Evolutionary conservation across 2,113 vertebrate species (phyloP).

Genomic region (Lanius collurio): DNA sequence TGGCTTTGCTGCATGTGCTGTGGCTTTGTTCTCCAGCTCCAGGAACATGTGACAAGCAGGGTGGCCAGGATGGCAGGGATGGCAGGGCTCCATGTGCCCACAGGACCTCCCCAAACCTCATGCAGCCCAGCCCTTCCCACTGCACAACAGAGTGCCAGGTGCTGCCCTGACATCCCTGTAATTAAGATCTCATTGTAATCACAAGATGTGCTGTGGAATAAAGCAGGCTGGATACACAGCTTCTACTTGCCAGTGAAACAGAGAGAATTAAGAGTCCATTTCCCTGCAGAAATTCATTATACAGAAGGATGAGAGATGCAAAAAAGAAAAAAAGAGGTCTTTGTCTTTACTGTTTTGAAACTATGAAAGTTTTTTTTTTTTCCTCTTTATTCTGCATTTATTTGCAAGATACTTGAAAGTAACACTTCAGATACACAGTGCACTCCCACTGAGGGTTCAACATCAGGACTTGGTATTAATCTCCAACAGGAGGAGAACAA

Average conservation of each 20-base stretch:
- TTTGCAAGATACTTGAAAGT: not conserved
- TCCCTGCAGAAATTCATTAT: not conserved
- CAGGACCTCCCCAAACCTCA: not conserved
- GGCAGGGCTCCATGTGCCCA: not conserved
- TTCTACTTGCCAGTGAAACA: not conserved
- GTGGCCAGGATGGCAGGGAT: not conserved
- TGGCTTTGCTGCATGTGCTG: fast-evolving
- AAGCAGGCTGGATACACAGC: not conserved
- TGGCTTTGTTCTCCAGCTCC: not conserved
- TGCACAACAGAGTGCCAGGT: not conserved
- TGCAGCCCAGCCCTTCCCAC: not conserved
- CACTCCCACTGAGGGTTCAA: not conserved
- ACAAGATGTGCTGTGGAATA: not conserved
- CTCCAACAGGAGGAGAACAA: not conserved
- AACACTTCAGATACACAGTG: not conserved
- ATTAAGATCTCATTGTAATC: not conserved
- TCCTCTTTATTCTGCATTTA: not conserved
- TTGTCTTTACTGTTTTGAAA: not conserved
- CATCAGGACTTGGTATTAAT: not conserved
- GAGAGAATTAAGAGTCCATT: not conserved
- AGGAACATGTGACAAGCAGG: not conserved
- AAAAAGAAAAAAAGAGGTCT: not conserved
- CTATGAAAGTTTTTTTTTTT: not conserved
- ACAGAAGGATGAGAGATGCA: not conserved
- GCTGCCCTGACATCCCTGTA: not conserved